Percentiles rank a stretch among this genome's conserved stretches.
phyloP scores from a whole-genome alignment of 1,140 invertebrate genomes.

The Asobara japonica region DNA sequence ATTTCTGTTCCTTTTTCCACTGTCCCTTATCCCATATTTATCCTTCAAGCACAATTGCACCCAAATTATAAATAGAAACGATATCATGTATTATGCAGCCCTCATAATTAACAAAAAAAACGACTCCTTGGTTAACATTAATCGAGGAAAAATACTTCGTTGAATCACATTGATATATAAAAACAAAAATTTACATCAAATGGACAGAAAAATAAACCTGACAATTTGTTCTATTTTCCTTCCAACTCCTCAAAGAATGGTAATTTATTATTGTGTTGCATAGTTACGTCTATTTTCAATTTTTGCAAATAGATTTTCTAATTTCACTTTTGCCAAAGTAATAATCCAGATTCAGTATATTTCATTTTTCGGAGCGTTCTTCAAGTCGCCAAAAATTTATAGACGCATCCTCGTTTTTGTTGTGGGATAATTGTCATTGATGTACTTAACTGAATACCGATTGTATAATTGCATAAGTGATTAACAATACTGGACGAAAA shows the following conservation, averaged over 20 bases:
- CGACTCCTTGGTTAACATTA: neutral
- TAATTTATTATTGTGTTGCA: no score
- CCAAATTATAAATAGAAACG: neutral
- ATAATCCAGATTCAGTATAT: no score
- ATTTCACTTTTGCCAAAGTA: no score
- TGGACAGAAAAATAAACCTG: neutral
- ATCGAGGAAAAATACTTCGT: neutral
- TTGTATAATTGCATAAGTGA: neutral
- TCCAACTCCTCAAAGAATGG: no score
- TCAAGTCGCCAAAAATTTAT: no score
- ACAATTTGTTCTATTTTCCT: neutral
- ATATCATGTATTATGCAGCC: neutral
- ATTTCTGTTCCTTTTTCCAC: neutral
- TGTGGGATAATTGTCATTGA: neutral
- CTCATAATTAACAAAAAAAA: constrained; percentile 13
- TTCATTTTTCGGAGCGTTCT: neutral
- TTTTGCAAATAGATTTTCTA: no score
- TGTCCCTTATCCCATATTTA: neutral
- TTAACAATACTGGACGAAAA: constrained; percentile 4
- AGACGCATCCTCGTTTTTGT: no score
- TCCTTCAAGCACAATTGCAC: neutral
- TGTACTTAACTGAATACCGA: neutral
- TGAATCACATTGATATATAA: constrained; percentile 4
- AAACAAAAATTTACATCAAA: neutral
- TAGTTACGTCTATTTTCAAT: no score